Conservation (phyloP, 2,113 vertebrate species). For the Pristiophorus japonicus region DNA sequence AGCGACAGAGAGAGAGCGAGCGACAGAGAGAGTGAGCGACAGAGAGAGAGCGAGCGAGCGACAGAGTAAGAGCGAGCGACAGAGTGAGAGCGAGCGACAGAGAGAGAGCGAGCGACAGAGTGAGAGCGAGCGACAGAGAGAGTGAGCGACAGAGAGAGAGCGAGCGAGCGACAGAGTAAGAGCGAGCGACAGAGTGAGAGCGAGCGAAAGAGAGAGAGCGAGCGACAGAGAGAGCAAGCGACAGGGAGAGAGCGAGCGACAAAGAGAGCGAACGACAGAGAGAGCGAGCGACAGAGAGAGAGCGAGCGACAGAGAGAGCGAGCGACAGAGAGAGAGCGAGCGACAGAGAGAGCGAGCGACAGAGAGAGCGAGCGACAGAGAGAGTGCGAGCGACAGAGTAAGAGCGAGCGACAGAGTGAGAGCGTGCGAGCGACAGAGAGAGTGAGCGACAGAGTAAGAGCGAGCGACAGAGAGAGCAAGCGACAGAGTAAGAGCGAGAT, state of each 20-base stretch:
- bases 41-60: not conserved
- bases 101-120: not conserved
- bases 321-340: not conserved
- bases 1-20: not conserved
- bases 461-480: not conserved
- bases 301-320: conserved; percentile 52
- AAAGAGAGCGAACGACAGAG: not conserved
- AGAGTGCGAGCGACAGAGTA: not conserved
- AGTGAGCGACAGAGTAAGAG: not conserved
- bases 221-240: not conserved
- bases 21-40: not conserved
- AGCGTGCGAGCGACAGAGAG: not conserved
- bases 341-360: conserved; percentile 33
- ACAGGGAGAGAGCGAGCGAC: too few species aligned
- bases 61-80: not conserved
- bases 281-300: conserved; percentile 41
- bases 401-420: not conserved
- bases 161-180: too few species aligned
- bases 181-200: too few species aligned
- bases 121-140: not conserved
- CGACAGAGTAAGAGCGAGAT: not conserved
- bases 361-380: conserved; percentile 15
- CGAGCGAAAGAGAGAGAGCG: not conserved
- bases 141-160: not conserved
- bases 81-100: not conserved